Evolutionary conservation across 2,113 vertebrate genomes (phyloP).

Genomic region (Phalacrocorax brasilianus): DNA sequence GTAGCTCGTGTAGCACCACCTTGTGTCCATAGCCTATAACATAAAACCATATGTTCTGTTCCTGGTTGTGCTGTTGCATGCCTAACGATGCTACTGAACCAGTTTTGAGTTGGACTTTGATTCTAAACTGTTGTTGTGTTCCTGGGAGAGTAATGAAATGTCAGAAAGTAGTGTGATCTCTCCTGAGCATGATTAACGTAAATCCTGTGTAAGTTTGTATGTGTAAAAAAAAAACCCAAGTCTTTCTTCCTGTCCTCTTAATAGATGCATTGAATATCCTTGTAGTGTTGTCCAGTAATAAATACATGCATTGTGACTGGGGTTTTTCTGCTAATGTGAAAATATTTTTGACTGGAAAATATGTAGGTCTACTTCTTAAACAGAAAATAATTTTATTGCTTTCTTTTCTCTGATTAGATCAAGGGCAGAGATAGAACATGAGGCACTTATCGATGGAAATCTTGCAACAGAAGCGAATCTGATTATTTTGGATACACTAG

Average conservation of each 20-base stretch:
- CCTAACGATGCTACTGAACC: constrained; percentile 6
- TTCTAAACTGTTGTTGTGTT: neutral
- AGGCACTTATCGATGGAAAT: constrained; percentile 97
- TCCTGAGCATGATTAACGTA: constrained; percentile 9
- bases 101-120: neutral
- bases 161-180: neutral
- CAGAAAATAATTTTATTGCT: constrained; percentile 8
- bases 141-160: neutral
- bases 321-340: neutral
- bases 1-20: constrained; percentile 54
- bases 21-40: constrained; percentile 49
- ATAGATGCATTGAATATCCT: neutral
- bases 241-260: neutral
- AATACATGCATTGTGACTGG: neutral
- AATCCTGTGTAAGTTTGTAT: neutral
- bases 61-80: constrained; percentile 24
- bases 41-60: neutral
- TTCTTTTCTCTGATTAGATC: constrained; percentile 79
- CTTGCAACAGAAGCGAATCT: constrained; percentile 97
- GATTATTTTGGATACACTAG: constrained; percentile 94
- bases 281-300: neutral
- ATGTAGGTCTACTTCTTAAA: neutral
- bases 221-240: neutral
- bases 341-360: neutral
- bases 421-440: constrained; percentile 95